These are phyloP conservation scores for Neoarius graeffei DNA, from an alignment of 2,113 vertebrate genomes.

Conservation along the genomic window DNA sequence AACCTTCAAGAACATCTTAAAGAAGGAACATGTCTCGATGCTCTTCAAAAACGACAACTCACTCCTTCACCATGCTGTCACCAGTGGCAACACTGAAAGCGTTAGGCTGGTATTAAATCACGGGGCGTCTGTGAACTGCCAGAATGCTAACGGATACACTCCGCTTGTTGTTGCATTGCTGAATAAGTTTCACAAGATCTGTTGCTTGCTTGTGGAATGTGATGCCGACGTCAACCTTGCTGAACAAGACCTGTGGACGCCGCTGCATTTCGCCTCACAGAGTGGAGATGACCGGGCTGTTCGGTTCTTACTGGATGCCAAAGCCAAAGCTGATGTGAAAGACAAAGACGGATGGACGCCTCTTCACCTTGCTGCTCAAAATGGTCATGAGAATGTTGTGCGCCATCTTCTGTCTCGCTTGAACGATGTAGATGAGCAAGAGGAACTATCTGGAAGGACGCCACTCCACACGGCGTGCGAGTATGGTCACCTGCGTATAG, in stretches of 20 bases:
- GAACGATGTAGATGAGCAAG: constrained; percentile 63
- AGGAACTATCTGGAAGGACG: constrained; percentile 69
- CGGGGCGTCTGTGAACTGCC: constrained; percentile 71
- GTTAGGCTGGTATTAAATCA: constrained; percentile 74
- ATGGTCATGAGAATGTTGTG: constrained; percentile 81
- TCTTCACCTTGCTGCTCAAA: constrained; percentile 84
- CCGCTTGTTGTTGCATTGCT: constrained; percentile 77
- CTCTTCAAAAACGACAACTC: constrained; percentile 66
- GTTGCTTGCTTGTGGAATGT: constrained; percentile 68
- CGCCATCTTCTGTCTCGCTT: constrained; percentile 77
- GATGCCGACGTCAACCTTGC: constrained; percentile 62
- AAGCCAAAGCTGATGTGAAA: constrained; percentile 61
- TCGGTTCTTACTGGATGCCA: constrained; percentile 76
- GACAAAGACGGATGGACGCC: constrained; percentile 80
- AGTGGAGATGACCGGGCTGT: constrained; percentile 73
- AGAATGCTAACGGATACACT: constrained; percentile 70
- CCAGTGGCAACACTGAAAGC: constrained; percentile 69
- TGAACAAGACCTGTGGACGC: constrained; percentile 79
- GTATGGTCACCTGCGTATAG: constrained; percentile 78
- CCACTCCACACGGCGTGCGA: constrained; percentile 77
- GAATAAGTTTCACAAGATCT: constrained; percentile 72
- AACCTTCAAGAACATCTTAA: constrained; percentile 64
- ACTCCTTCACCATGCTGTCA: constrained; percentile 76
- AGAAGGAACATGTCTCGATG: constrained; percentile 59
- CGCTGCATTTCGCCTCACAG: constrained; percentile 84